These are phyloP conservation scores for Scolopax bukidnonensis DNA, from an alignment of 2,797 vertebrate species.

Conservation along the genomic window DNA sequence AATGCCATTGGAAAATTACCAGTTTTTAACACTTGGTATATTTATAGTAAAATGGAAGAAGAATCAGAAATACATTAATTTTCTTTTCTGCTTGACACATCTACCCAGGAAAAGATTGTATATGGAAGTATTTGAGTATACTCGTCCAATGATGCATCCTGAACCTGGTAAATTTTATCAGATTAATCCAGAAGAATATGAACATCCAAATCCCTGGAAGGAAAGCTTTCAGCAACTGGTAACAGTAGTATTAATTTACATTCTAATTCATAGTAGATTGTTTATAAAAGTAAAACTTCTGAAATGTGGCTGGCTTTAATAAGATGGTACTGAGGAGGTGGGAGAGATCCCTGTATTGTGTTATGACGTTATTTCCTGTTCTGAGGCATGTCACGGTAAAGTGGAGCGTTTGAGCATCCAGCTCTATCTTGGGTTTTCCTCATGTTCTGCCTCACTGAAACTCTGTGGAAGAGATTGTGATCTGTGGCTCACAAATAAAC, in stretches of 20 bases:
- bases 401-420: background rate
- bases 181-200: constrained; percentile 98
- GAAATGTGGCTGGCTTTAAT: background rate
- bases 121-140: constrained; percentile 99
- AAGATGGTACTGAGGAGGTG: background rate
- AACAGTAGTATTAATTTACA: constrained; percentile 63
- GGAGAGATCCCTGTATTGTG: background rate
- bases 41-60: background rate
- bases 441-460: background rate
- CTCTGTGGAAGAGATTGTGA: background rate
- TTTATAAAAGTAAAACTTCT: background rate
- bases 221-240: constrained; percentile 99
- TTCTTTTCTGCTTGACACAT: background rate
- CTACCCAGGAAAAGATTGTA: constrained; percentile 93
- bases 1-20: background rate
- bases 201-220: constrained; percentile 99
- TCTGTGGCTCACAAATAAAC: background rate
- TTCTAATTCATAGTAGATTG: background rate
- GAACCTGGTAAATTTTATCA: constrained; percentile 99
- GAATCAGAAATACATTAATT: background rate
- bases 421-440: background rate
- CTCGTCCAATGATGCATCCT: constrained; percentile 99
- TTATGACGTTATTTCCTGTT: background rate
- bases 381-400: background rate
- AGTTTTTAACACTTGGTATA: background rate